Percentiles rank a stretch among this genome's conserved stretches.
phyloP scores from a whole-genome alignment of 1,140 invertebrate species.

The Drosophila pectinifera region DNA sequence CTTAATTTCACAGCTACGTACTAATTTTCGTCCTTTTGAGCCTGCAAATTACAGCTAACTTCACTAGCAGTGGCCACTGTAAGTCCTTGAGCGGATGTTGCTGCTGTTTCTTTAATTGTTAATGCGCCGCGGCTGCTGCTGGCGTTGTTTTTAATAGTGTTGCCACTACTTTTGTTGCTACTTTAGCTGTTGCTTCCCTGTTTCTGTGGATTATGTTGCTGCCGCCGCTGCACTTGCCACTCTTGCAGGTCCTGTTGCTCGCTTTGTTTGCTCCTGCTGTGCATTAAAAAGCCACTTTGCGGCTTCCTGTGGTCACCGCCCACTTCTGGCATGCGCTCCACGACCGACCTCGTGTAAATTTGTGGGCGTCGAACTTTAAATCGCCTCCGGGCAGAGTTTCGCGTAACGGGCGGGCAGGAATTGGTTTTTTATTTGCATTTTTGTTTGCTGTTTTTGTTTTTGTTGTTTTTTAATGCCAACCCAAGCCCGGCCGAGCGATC shows the following conservation, averaged over 20 bases:
- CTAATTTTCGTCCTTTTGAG: background rate
- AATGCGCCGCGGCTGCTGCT: background rate
- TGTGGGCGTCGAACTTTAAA: slow-evolving; percentile 72
- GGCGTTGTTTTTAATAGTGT: slow-evolving; percentile 15
- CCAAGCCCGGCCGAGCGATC: background rate
- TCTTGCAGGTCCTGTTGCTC: slow-evolving; percentile 18
- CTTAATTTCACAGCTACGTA: background rate
- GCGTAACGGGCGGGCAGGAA: slow-evolving; percentile 18
- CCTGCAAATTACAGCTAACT: too few relatives aligned
- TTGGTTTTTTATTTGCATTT: slow-evolving; percentile 52
- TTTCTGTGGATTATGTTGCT: slow-evolving; percentile 20
- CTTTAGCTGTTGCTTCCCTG: slow-evolving; percentile 35
- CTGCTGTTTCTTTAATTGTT: slow-evolving; percentile 20
- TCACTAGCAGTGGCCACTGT: too few relatives aligned
- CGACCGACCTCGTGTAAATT: slow-evolving; percentile 52
- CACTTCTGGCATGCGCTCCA: slow-evolving; percentile 51
- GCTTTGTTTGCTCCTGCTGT: slow-evolving; percentile 61
- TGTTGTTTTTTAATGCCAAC: slow-evolving; percentile 37
- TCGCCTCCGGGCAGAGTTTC: slow-evolving; percentile 28
- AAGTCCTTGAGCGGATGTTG: background rate
- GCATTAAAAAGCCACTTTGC: slow-evolving; percentile 82
- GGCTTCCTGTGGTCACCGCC: slow-evolving; percentile 77
- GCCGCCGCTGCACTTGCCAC: slow-evolving; percentile 20
- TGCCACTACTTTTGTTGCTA: slow-evolving; percentile 8
- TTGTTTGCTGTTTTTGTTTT: slow-evolving; percentile 27